Evolutionary conservation across 2,113 vertebrate species (phyloP).

Genomic region (Ophiodon elongatus): DNA sequence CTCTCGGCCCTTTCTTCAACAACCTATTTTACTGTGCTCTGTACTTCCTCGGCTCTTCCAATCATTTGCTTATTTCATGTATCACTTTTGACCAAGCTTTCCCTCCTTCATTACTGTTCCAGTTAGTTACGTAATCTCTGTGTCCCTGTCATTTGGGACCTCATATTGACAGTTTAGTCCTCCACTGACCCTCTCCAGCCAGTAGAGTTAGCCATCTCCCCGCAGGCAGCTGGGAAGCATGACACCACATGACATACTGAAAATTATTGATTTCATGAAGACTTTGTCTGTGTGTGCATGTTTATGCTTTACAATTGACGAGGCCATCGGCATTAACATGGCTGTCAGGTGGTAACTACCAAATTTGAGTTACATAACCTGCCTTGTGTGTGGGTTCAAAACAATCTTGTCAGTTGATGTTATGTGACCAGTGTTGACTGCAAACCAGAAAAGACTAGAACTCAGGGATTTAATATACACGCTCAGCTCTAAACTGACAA

Average conservation of each 20-base stretch:
- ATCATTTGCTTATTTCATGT: constrained; percentile 13
- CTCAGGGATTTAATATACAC: constrained; percentile 63
- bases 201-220: background rate
- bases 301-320: constrained; percentile 40
- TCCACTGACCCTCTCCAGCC: constrained; percentile 40
- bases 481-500: constrained; percentile 47
- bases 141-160: constrained; percentile 49
- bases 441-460: constrained; percentile 68
- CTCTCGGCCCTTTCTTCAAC: background rate
- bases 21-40: background rate
- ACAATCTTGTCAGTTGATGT: constrained; percentile 75
- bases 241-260: constrained; percentile 39
- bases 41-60: constrained; percentile 10
- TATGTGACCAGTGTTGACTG: constrained; percentile 75
- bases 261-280: constrained; percentile 40
- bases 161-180: constrained; percentile 54
- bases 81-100: constrained; percentile 55
- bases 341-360: constrained; percentile 50
- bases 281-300: background rate
- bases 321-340: constrained; percentile 21
- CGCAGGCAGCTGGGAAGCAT: constrained; percentile 16
- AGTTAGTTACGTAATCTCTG: constrained; percentile 64
- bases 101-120: constrained; percentile 42
- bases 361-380: constrained; percentile 71
- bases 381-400: constrained; percentile 69